Percentiles rank a stretch among this genome's conserved stretches.
These are phyloP conservation scores for Dolichomitus sp. DNA, from an alignment of 2,888 invertebrate genomes.

Conservation along the genomic window DNA sequence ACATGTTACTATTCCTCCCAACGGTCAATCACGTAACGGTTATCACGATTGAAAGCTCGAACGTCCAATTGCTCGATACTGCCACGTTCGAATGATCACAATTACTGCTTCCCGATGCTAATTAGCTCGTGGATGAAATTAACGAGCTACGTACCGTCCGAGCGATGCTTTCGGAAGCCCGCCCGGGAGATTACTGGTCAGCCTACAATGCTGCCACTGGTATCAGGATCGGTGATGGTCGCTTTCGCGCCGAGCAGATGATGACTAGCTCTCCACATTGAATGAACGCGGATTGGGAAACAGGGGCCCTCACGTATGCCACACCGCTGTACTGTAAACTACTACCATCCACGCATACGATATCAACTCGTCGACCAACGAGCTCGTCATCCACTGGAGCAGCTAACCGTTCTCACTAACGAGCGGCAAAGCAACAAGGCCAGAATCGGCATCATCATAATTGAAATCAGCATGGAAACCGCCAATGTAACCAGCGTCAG, in stretches of 20 bases:
- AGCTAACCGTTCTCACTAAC: constrained; percentile 23
- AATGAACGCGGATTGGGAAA: constrained; percentile 41
- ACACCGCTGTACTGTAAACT: not conserved
- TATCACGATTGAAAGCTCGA: not conserved
- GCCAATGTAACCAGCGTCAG: constrained; percentile 60
- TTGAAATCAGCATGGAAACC: constrained; percentile 58
- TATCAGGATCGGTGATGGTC: constrained; percentile 41
- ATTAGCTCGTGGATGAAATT: constrained; percentile 53
- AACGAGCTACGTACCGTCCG: constrained; percentile 40
- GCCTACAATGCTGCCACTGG: constrained; percentile 53
- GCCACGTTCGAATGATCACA: constrained; percentile 14
- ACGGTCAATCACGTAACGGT: not conserved
- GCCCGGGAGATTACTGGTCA: constrained; percentile 40
- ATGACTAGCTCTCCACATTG: constrained; percentile 46
- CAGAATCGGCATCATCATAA: constrained; percentile 1
- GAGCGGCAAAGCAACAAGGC: constrained; percentile 5
- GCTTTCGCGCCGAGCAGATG: constrained; percentile 17
- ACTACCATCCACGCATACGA: constrained; percentile 2
- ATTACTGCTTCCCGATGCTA: constrained; percentile 48
- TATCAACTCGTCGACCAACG: constrained; percentile 1
- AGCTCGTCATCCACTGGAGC: constrained; percentile 4
- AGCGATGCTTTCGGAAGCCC: constrained; percentile 33
- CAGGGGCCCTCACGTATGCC: constrained; percentile 9
- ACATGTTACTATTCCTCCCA: not conserved
- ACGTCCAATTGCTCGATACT: not conserved